Evolutionary conservation across 1,140 invertebrate genomes (phyloP), one percentile per base, ranked within the genome.

Genomic region (Dryas iulia): DNA sequence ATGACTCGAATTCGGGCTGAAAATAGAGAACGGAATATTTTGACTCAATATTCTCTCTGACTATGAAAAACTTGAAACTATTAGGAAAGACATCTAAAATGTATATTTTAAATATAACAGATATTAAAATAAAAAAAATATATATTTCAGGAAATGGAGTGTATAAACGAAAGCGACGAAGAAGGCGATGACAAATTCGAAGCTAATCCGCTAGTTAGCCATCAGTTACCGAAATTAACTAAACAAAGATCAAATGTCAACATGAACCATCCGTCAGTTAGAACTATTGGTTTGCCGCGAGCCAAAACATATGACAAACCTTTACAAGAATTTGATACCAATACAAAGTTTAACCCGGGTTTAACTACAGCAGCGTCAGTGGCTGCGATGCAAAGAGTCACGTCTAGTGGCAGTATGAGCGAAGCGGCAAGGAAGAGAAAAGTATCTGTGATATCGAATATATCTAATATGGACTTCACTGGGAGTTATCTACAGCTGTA

Each of bases 391-490:
- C 89, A 93, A 47, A 87, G 93, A 59, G 93, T 93, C 59, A 93
- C 92, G 8, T 92, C 84, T n/a, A 91, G 78, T 65, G 89, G 84
- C 24, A 92, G 84, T 71, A 91, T 87, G 83, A 92, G 76, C 59
- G 90, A 86, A 73, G 90, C 87, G 57, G 88, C 91, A 72, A 87
- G 89, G 76, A 93, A 90, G 79, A 92, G 91, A 62, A 95, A 94
- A 84, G 93, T 93, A 31, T 95, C 95, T 10, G 93, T 95, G 33
- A 94, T 95, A 74, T 95, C 94, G 8, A 95, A 94, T 81, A 93
- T 95, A 57, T 95, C 95, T 0, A 93, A 94, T 69, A 93, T 95
- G 92, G 95, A 95, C 83, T 95, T 95, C 79, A 95, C 94, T 54
- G 95, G 95, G 54, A 95, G 94, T 59, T 94, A 94, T 78, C 83